phyloP scores from a whole-genome alignment of 2,888 invertebrate species.

The Stenchaetothrips biformis region DNA sequence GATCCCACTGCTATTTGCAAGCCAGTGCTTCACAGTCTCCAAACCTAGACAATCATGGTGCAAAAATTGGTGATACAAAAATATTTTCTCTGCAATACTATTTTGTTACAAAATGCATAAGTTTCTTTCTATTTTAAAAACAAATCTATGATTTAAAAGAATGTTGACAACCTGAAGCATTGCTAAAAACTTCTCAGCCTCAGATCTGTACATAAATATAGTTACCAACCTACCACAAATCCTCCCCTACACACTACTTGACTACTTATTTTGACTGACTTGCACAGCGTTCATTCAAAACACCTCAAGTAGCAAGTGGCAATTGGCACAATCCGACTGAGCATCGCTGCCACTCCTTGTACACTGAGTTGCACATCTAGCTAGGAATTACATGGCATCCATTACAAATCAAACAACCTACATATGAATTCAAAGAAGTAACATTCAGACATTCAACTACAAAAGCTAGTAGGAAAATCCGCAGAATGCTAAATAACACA shows the following conservation, averaged over 20 bases:
- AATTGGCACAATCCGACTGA: conserved; percentile 23
- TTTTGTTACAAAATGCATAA: conserved; percentile 13
- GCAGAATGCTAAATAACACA: conserved; percentile 6
- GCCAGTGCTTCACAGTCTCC: conserved; percentile 20
- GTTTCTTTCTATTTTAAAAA: conserved; percentile 21
- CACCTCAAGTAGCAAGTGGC: conserved; percentile 18
- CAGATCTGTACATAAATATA: conserved; percentile 22
- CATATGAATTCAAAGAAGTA: conserved; percentile 5
- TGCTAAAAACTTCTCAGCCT: neutral
- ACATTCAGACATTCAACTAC: conserved; percentile 18
- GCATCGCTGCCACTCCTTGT: conserved; percentile 14
- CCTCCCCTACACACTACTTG: conserved; percentile 15
- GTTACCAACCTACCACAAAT: conserved; percentile 18
- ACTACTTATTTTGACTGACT: conserved; percentile 21
- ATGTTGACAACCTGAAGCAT: conserved; percentile 21
- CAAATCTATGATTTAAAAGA: neutral
- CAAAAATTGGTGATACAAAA: conserved; percentile 24
- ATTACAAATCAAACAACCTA: conserved; percentile 25
- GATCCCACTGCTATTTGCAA: conserved; percentile 12
- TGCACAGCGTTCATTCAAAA: conserved; percentile 14
- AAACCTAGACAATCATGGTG: conserved; percentile 23
- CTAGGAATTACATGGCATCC: conserved; percentile 23
- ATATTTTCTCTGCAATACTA: conserved; percentile 24
- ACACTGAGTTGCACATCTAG: conserved; percentile 18
- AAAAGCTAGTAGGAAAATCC: conserved; percentile 20